These are phyloP conservation scores for Noctua fimbriata DNA, from an alignment of 2,888 invertebrate genomes.

Conservation along the genomic window DNA sequence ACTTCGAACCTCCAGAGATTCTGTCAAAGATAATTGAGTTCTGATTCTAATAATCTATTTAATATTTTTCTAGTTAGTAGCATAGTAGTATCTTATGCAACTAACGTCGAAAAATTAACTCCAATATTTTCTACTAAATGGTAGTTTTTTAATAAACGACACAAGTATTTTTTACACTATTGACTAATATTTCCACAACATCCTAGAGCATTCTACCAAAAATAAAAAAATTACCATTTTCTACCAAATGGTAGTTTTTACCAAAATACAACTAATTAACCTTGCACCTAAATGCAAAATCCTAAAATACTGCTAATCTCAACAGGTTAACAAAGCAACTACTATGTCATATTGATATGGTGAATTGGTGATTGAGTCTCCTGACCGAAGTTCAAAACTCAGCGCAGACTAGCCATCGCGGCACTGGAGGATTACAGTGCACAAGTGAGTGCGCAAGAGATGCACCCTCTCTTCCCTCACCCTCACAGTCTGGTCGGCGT, in stretches of 20 bases:
- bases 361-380: not conserved
- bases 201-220: not conserved
- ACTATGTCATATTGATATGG: too few relatives aligned
- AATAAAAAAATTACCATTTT: not conserved
- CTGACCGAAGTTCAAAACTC: not conserved
- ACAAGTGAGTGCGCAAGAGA: not conserved
- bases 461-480: not conserved
- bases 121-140: constrained; percentile 45
- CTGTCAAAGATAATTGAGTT: constrained; percentile 62
- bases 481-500: not conserved
- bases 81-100: not conserved
- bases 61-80: constrained; percentile 1
- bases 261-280: not conserved
- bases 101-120: not conserved
- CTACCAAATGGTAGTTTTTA: not conserved
- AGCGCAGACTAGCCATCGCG: not conserved
- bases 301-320: not conserved
- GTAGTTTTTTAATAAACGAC: constrained; percentile 18
- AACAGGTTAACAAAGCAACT: not conserved
- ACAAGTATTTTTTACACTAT: too few relatives aligned
- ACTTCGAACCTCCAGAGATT: constrained; percentile 76
- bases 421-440: not conserved
- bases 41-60: constrained; percentile 3
- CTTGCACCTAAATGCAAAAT: not conserved
- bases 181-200: not conserved